Base-by-base conservation (phyloP, 2,888 invertebrate species). In the Drosophila emarginata region DNA sequence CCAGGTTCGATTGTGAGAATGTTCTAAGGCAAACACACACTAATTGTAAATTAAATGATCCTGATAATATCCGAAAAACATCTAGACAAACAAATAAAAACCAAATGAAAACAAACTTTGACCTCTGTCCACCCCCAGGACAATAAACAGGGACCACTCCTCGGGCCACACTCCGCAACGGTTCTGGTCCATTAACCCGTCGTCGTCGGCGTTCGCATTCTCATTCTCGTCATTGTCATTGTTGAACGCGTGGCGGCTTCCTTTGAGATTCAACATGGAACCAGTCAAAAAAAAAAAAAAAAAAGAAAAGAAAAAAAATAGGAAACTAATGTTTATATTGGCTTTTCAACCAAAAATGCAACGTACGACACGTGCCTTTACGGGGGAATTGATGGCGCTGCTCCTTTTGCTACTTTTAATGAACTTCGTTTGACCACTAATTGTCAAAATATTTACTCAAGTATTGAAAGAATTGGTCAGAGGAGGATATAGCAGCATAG, bases 101-200 rank as follows among this genome's bases (percentile, higher is more conserved):
- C 79, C 81, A 68, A 77, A 86, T 58, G 79, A 77, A 85, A 82
- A 85, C 82, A 85, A 83, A 76, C 77, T 65, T 80, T 83, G 82
- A 83, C 83, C 82, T 76, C 72, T 56, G 57, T 50, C 37, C 53
- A 28, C 67, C 59, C 50, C n/a, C 11, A 39, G 45, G 26, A 12
- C 26, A 23, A 40, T n/a, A 53, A 23, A 37, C 61, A 72, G 64
- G 45, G 65, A 64, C 64, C 82, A 81, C 82, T 80, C 79, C 85
- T 76, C 64, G 76, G 71, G 65, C 74, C 85, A 87, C 75, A 80
- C 81, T 81, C 76, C 84, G 81, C 81, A 79, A 81, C 87, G 79
- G 89, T 89, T 89, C 90, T 88, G 89, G 90, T 90, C 89, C 89
- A 89, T 89, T 90, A 89, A 90, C 89, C 83, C 86, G 83, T 90